Evolutionary conservation across 2,797 vertebrate genomes (phyloP), one percentile per base, ranked within the genome.

Genomic region (Neosilurus mollespiculum): DNA sequence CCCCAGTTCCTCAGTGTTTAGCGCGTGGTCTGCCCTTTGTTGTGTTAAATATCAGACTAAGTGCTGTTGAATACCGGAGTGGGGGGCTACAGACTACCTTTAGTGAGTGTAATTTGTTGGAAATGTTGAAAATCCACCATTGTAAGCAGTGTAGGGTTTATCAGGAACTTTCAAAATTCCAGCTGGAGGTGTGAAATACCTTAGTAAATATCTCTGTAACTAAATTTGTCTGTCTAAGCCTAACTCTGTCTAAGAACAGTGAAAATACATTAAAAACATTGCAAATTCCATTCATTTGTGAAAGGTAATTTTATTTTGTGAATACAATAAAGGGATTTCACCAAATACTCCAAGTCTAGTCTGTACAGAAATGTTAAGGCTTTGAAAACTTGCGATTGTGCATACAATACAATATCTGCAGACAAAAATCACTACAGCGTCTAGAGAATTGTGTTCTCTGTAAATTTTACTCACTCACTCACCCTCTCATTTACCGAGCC

Each of bases 101-200:
- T 64, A 9, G 18, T 16, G 24, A 18, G 43, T 53, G 26, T 71
- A 64, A 56, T 58, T 76, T 54, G 54, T n/a, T 16, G 43, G 22
- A 53, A 78, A 34, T 59, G 16, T 37, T 51, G 9, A 37, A 79
- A 73, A 37, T 43, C 15, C 70, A 10, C 58, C 6, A n/a, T 64
- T 66, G 56, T 73, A 75, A 83, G 62, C 8, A 22, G 34, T 10
- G 26, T 6, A 16, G 26, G 11, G 18, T 58, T 82, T 70, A 79
- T 26, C 70, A 80, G 6, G n/a, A 26, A 84, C 88, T 84, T 85
- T 30, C 78, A 81, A 92, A 90, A 92, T 90, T 91, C 91, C 88
- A 84, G 22, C 9, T 26, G 6, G 20, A 54, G 80, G 89, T 90
- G 92, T 91, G 87, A 92, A 88, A 84, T 76, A 22, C 82, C 83